Evolutionary conservation across 1,140 invertebrate species (phyloP), one percentile per base, ranked within the genome.

Genomic region (Sinonovacula constricta): DNA sequence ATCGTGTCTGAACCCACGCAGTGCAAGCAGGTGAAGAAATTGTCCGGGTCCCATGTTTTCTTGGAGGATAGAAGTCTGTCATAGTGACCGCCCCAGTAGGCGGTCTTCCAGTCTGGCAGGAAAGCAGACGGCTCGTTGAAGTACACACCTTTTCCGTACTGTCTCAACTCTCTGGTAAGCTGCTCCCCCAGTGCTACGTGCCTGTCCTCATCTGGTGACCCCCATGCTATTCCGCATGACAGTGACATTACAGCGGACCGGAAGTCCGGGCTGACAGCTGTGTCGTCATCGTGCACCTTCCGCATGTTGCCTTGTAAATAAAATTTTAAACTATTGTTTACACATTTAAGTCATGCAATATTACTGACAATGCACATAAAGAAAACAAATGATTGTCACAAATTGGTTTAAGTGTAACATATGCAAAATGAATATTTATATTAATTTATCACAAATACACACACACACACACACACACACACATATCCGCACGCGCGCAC

Each of bases 51-150:
- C 66, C 72, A 81, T 14, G 53, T 26, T 12, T 62, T 28, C 59
- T 83, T 83, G 10, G 76, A 60, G 12, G 62, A 39, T 26, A 79
- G 39, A 31, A 83, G 57, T 3, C 54, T 12, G 22, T 68, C 49
- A 51, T 84, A 82, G 33, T 84, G 74, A 22, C 66, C 67, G 34
- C 79, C 72, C 81, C 79, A 84, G 24, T 81, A 72, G 7, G 51
- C 71, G 2, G n/a, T 60, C 74, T 83, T 81, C 81, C 81, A 83
- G 54, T 72, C 51, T 24, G 28, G 39, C 28, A 83, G 60, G 28
- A 74, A 31, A 22, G 65, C 60, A 0, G 79, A 53, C 3, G 79
- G 56, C 31, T 78, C 74, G 36, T 78, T 76, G 26, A 77, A 69
- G 54, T 83, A 80, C 2, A 74, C 59, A 0, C 81, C 81, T 14